phyloP scores from a whole-genome alignment of 1,140 invertebrate genomes.

The Frieseomelitta varia region DNA sequence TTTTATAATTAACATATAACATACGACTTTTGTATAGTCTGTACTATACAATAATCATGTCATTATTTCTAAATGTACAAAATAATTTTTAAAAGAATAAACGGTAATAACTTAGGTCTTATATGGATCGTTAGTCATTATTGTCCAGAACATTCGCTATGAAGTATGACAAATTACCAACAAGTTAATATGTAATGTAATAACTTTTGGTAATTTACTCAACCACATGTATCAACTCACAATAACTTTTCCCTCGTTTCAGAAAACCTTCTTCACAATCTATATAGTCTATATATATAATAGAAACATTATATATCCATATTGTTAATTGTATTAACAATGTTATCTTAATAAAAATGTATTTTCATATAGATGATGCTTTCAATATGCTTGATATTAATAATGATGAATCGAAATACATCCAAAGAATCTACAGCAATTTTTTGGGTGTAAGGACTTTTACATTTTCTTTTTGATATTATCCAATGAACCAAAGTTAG shows the following conservation, averaged over 20 bases:
- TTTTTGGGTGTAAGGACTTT: background rate
- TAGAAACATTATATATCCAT: conserved; percentile 44
- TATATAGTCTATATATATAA: conserved; percentile 12
- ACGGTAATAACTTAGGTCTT: conserved; percentile 60
- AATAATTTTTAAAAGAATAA: conserved; percentile 64
- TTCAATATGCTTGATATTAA: conserved; percentile 6
- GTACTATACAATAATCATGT: conserved; percentile 30
- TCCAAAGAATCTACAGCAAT: conserved; percentile 23
- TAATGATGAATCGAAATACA: conserved; percentile 43
- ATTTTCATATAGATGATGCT: conserved; percentile 39
- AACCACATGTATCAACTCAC: conserved; percentile 37
- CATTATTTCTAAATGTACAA: conserved; percentile 60
- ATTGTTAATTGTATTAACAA: conserved; percentile 42
- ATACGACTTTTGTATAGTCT: conserved; percentile 30
- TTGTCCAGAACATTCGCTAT: conserved; percentile 63
- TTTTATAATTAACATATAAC: conserved; percentile 53
- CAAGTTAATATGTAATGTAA: background rate
- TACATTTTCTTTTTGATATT: conserved; percentile 13
- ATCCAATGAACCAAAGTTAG: conserved; percentile 41
- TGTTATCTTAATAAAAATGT: conserved; percentile 43
- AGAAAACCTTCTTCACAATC: conserved; percentile 23
- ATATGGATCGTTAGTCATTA: conserved; percentile 61
- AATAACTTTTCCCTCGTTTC: conserved; percentile 36
- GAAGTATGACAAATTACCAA: conserved; percentile 56
- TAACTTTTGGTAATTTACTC: conserved; percentile 50